These are phyloP conservation scores for Phataginus tricuspis DNA, from an alignment of 2,797 vertebrate species.

Conservation along the genomic window DNA sequence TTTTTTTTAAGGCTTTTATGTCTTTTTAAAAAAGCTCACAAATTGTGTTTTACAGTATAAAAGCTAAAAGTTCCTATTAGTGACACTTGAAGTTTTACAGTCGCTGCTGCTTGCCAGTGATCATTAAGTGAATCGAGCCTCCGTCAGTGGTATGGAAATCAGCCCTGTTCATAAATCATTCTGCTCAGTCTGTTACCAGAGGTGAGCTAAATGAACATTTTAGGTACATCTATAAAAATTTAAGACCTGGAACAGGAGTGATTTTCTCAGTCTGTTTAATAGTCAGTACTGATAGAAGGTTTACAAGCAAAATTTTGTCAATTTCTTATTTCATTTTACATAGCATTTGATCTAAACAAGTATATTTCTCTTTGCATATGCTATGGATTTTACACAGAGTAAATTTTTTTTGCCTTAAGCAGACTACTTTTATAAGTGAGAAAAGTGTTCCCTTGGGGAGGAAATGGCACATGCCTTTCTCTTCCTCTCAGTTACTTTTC, in stretches of 20 bases:
- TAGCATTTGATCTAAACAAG: background rate
- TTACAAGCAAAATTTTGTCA: conserved; percentile 29
- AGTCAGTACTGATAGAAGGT: conserved; percentile 27
- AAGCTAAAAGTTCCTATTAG: conserved; percentile 52
- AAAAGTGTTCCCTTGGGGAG: background rate
- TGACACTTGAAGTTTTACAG: conserved; percentile 63
- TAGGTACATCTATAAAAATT: conserved; percentile 73
- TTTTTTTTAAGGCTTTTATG: background rate
- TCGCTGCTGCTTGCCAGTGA: conserved; percentile 64
- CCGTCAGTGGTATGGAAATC: conserved; percentile 66
- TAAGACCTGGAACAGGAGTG: conserved; percentile 57
- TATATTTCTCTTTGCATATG: background rate
- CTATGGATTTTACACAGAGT: background rate
- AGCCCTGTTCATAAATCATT: conserved; percentile 70
- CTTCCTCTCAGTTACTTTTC: background rate
- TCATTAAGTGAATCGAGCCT: conserved; percentile 70
- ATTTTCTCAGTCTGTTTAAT: conserved; percentile 59
- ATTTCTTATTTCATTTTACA: conserved; percentile 48
- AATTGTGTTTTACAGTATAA: conserved; percentile 51
- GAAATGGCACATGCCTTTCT: background rate
- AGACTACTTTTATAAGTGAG: background rate
- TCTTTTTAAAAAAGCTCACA: background rate
- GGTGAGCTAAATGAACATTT: conserved; percentile 75
- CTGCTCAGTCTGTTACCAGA: conserved; percentile 68
- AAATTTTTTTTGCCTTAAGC: background rate